phyloP scores from a whole-genome alignment of 2,888 invertebrate genomes.

The Parochlus steinenii region DNA sequence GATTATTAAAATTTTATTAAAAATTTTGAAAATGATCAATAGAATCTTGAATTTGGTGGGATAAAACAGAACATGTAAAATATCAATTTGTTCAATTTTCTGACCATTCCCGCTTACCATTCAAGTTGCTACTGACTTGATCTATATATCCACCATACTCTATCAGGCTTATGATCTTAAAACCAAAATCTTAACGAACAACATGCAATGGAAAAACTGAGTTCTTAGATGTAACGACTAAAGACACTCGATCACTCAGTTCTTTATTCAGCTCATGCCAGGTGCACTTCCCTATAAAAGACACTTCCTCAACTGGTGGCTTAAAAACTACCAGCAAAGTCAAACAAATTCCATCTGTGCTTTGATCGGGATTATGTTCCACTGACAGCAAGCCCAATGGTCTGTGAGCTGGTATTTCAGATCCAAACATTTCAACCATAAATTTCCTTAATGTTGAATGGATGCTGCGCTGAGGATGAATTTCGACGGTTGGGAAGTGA shows the following conservation, averaged over 20 bases:
- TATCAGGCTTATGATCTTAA: too few relatives aligned
- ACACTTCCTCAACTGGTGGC: constrained; percentile 70
- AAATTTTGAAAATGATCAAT: too few relatives aligned
- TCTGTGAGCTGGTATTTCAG: constrained; percentile 67
- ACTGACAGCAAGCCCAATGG: constrained; percentile 66
- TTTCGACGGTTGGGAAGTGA: constrained; percentile 76
- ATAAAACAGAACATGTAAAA: too few relatives aligned
- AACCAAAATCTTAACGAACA: constrained; percentile 46
- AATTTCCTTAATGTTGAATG: constrained; percentile 76
- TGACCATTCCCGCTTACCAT: too few relatives aligned
- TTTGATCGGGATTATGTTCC: constrained; percentile 42
- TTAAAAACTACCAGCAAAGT: constrained; percentile 70
- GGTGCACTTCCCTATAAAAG: constrained; percentile 71
- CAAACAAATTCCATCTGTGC: constrained; percentile 61
- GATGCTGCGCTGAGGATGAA: constrained; percentile 70
- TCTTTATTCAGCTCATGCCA: constrained; percentile 69
- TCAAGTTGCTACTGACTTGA: too few relatives aligned
- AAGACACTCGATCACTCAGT: constrained; percentile 48
- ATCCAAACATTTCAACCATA: constrained; percentile 83
- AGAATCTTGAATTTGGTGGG: too few relatives aligned
- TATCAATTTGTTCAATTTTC: too few relatives aligned
- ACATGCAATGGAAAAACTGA: constrained; percentile 69
- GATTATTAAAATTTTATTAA: too few relatives aligned
- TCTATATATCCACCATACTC: too few relatives aligned
- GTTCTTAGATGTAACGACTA: constrained; percentile 52